Evolutionary conservation across 2,797 vertebrate genomes (phyloP), one percentile per base, ranked within the genome.

Genomic region (Microctenopoma stevenorrisi): DNA sequence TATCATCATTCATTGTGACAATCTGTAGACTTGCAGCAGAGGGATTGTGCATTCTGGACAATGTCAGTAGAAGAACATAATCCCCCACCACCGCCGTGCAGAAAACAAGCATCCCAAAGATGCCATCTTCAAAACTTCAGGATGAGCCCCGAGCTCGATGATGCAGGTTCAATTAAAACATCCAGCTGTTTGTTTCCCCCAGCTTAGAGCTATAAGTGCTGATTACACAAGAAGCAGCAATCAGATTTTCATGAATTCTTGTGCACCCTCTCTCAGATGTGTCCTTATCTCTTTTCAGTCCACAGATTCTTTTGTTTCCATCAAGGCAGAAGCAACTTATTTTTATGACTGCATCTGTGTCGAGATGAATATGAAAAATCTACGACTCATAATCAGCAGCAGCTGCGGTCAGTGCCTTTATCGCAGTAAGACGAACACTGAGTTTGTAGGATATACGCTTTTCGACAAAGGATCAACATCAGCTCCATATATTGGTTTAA

Each of bases 111-210:
- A 28, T 59, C 51, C 38, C 70, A 49, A 50, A 43, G 53, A 64
- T 14, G 13, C 18, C 26, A 5, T 74, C 47, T 62, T 74, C 48
- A 28, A 37, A 22, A 15, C 33, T 44, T 15, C 14, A 56, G 28
- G 28, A 55, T 15, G 46, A 72, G 65, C 62, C 63, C 58, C 0
- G 3, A 59, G 75, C 55, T 18, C 10, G 14, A 40, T 56, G 71
- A 68, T 26, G 68, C 74, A 70, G 56, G 54, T 75, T 79, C 70
- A 75, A 75, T 81, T 74, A 64, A 65, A 74, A 76, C 58, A 56
- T 47, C 60, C 81, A 82, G 72, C 68, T 78, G 70, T 60, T 82
- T 65, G 7, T 67, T 61, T 72, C 66, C 53, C 58, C 55, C 0
- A 0, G 50, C 68, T 52, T 42, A 40, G 37, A 53, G 72, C 59